Evolutionary conservation across 2,113 vertebrate genomes (phyloP), one percentile per base, ranked within the genome.

Genomic region (Symphodus melops): DNA sequence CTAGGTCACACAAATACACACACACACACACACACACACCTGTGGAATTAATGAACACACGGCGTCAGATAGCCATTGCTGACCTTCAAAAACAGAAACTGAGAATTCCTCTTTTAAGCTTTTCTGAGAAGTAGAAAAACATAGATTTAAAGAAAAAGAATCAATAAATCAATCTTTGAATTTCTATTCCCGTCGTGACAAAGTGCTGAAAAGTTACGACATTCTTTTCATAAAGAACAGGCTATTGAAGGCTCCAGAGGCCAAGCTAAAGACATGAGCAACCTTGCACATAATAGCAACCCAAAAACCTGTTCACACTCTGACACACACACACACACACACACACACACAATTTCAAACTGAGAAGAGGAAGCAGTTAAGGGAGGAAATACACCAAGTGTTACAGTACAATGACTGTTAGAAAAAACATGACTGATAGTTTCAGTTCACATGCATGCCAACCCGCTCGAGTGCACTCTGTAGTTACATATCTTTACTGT

Each of bases 361-460:
- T 64, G 52, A 82, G 56, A 84, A 84, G 57, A 86, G 82, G 82
- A 89, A 88, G 71, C 23, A 52, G 76, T 46, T 17, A 52, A 17
- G 49, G 44, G 63, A 78, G 51, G 64, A 72, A 84, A 68, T 51
- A 57, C 36, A 33, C 36, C 59, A 52, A 46, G 74, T 64, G 65
- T 72, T 66, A 49, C 77, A 52, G 71, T 39, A 53, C 12, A 64
- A 20, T 25, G 49, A 76, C 41, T 57, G 2, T 54, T 13, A 60
- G n/a, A 65, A 52, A 74, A 72, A 48, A 36, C 10, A 42, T 16
- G 1, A 19, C 28, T 61, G 46, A 48, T 8, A 44, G 66, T 54
- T 2, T 61, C 49, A 67, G 20, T 55, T 72, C 57, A 36, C 48
- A 20, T 5, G 5, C 3, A 1, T 12, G 28, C 28, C 28, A 2